phyloP scores from a whole-genome alignment of 2,888 invertebrate species.

The Resseliella maxima region DNA sequence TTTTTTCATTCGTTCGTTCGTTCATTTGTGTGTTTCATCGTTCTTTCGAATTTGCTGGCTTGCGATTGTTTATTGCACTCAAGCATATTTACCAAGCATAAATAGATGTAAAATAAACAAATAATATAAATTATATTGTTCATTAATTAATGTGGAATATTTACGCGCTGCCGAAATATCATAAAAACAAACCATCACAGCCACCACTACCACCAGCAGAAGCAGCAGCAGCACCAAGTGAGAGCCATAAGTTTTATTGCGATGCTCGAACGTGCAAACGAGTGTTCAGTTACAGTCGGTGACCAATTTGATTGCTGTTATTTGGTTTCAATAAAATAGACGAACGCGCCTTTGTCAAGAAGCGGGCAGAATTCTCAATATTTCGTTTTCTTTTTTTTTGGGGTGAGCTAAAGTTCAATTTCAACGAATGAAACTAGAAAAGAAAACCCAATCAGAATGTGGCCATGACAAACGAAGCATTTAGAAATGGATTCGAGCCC shows the following conservation, averaged over 20 bases:
- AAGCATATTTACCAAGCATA: slow-evolving; percentile 54
- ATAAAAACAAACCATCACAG: slow-evolving; percentile 11
- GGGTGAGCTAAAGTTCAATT: too few species aligned
- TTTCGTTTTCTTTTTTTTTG: too few species aligned
- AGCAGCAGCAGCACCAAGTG: neutral
- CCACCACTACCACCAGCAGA: neutral
- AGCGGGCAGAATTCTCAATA: neutral
- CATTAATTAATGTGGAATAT: slow-evolving; percentile 55
- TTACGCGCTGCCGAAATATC: slow-evolving; percentile 54
- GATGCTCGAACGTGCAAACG: slow-evolving; percentile 41
- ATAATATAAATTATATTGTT: slow-evolving; percentile 55
- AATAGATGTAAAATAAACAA: slow-evolving; percentile 54
- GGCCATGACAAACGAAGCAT: neutral
- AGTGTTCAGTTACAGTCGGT: slow-evolving; percentile 11
- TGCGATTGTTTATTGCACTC: slow-evolving; percentile 49
- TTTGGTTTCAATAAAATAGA: slow-evolving; percentile 41
- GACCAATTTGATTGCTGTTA: slow-evolving; percentile 43
- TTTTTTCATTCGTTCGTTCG: neutral
- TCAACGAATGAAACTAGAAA: neutral
- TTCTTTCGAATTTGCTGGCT: neutral
- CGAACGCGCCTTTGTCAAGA: neutral
- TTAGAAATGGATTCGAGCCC: neutral
- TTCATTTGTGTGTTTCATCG: neutral
- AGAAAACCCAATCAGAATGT: neutral
- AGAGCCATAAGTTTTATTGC: slow-evolving; percentile 51